A percentile compares a stretch with the other conserved stretches of the same genome.
These are phyloP conservation scores for Penelope pileata DNA, from an alignment of 2,113 vertebrate species.

Conservation along the genomic window DNA sequence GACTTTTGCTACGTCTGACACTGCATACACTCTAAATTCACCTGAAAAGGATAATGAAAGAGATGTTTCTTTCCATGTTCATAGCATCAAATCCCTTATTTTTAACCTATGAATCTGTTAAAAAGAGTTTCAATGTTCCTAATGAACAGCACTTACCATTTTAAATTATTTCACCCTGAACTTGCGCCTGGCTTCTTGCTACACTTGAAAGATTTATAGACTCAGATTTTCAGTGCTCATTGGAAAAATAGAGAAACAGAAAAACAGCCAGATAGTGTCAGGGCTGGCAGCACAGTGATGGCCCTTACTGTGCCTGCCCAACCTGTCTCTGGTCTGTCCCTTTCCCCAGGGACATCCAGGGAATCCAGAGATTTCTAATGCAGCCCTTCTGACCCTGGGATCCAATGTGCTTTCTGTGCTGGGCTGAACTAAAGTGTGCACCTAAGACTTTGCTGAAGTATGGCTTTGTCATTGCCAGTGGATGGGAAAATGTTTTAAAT, in stretches of 20 bases:
- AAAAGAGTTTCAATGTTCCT: background rate
- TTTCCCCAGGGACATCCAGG: background rate
- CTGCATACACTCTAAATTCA: background rate
- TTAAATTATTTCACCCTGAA: background rate
- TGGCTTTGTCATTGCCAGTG: background rate
- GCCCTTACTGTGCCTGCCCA: background rate
- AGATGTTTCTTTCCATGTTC: background rate
- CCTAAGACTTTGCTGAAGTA: background rate
- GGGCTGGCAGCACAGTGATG: background rate
- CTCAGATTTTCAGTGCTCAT: background rate
- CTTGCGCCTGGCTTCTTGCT: background rate
- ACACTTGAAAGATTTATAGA: background rate
- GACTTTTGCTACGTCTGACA: background rate
- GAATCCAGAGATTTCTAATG: background rate
- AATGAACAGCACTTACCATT: background rate
- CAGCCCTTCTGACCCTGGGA: background rate
- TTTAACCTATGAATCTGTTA: background rate
- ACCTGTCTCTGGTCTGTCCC: background rate
- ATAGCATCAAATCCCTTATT: background rate
- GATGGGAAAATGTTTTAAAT: background rate
- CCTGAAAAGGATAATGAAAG: background rate
- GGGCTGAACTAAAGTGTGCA: fast-evolving
- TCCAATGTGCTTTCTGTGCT: fast-evolving
- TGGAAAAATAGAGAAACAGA: background rate
- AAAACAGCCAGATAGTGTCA: background rate